These are phyloP conservation scores for Osmerus mordax DNA, from an alignment of 2,113 vertebrate genomes.

Conservation along the genomic window DNA sequence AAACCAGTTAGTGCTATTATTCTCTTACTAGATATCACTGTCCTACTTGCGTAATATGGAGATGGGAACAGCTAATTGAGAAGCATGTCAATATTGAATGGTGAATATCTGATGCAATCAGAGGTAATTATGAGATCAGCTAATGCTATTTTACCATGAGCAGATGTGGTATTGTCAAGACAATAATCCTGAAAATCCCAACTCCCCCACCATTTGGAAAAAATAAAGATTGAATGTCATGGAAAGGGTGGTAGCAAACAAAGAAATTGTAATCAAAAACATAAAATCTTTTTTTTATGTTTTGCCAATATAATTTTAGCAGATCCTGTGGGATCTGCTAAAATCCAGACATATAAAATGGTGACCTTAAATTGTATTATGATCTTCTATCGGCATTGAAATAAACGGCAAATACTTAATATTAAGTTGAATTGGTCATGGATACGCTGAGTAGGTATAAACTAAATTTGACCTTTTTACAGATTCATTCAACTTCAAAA, in stretches of 20 bases:
- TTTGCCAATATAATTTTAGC: constrained; percentile 21
- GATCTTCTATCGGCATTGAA: background rate
- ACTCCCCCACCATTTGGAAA: constrained; percentile 39
- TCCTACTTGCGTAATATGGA: constrained; percentile 28
- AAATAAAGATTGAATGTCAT: constrained; percentile 20
- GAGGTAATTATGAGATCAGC: constrained; percentile 52
- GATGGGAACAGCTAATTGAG: constrained; percentile 39
- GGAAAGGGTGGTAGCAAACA: constrained; percentile 13
- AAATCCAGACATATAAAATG: constrained; percentile 19
- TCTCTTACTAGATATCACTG: constrained; percentile 28
- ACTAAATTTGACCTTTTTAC: too few species aligned
- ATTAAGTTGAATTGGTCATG: background rate
- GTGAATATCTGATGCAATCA: constrained; percentile 61
- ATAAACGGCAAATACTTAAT: background rate
- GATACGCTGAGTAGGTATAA: background rate
- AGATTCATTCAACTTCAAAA: background rate
- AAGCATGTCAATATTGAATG: constrained; percentile 36
- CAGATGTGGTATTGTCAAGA: constrained; percentile 43
- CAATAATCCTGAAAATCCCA: constrained; percentile 52
- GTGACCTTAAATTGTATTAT: constrained; percentile 5
- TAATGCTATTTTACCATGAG: constrained; percentile 44
- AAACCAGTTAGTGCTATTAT: background rate
- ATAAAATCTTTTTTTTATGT: constrained; percentile 1
- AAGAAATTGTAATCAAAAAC: constrained; percentile 21
- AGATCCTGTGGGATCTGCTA: constrained; percentile 42